Conservation (phyloP, 2,797 vertebrate genomes). For the Numenius phaeopus region DNA sequence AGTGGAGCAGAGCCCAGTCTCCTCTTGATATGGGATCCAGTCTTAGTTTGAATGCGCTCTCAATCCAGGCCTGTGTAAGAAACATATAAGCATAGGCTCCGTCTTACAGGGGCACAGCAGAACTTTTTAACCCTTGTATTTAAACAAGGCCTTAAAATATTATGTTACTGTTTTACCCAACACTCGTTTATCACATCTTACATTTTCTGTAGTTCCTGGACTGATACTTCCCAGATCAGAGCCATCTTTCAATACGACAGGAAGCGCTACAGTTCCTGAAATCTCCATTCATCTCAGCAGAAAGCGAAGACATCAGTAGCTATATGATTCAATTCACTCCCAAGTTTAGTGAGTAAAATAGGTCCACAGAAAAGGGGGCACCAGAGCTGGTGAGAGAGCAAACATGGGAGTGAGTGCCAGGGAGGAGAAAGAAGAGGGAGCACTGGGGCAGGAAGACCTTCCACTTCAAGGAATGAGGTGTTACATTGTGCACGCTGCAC, state of each 20-base stretch:
- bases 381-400: background rate
- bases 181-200: background rate
- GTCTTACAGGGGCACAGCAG: background rate
- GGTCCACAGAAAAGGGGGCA: background rate
- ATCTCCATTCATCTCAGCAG: background rate
- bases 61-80: background rate
- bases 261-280: background rate
- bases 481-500: background rate
- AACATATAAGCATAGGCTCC: background rate
- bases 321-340: background rate
- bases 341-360: background rate
- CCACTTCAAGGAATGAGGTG: background rate
- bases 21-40: background rate
- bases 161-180: background rate
- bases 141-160: background rate
- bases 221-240: background rate
- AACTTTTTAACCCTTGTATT: background rate
- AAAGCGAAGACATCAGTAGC: background rate
- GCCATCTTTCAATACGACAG: background rate
- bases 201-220: background rate
- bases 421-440: background rate
- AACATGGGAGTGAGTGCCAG: background rate
- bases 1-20: background rate
- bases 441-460: background rate
- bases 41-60: background rate